phyloP scores from a whole-genome alignment of 2,888 invertebrate genomes.

The Ypsolopha sequella region DNA sequence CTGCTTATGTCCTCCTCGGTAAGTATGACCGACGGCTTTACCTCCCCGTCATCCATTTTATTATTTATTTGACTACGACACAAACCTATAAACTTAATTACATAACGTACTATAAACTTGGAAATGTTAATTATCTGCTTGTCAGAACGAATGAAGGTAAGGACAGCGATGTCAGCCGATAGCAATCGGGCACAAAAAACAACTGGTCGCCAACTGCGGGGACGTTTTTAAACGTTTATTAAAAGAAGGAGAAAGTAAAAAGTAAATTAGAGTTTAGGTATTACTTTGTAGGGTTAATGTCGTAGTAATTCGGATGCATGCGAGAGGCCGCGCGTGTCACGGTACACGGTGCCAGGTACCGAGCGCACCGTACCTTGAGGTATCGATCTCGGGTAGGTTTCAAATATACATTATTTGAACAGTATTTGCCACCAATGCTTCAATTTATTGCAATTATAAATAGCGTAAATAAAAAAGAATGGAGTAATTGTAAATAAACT shows the following conservation, averaged over 20 bases:
- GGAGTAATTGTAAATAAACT: background rate
- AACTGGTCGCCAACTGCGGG: conserved; percentile 57
- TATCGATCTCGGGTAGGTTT: background rate
- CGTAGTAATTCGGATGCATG: conserved; percentile 51
- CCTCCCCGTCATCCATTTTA: conserved; percentile 35
- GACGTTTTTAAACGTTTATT: conserved; percentile 54
- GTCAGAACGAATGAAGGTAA: conserved; percentile 6
- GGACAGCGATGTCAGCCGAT: conserved; percentile 43
- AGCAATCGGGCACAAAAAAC: conserved; percentile 59
- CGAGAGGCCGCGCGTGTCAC: conserved; percentile 26
- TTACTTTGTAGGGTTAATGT: conserved; percentile 58
- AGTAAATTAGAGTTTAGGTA: conserved; percentile 62
- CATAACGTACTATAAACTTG: too few species aligned
- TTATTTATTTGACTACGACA: conserved; percentile 6
- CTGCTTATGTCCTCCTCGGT: conserved; percentile 58
- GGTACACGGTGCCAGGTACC: conserved; percentile 40
- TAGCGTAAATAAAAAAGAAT: background rate
- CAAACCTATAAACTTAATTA: background rate
- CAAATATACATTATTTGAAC: background rate
- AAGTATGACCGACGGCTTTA: conserved; percentile 36
- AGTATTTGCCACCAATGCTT: too few species aligned
- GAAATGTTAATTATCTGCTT: too few species aligned
- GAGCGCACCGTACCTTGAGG: conserved; percentile 11
- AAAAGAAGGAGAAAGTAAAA: conserved; percentile 62
- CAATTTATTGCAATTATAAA: too few species aligned